Evolutionary conservation across 2,113 vertebrate species (phyloP), one percentile per base, ranked within the genome.

Genomic region (Mixornis gularis): DNA sequence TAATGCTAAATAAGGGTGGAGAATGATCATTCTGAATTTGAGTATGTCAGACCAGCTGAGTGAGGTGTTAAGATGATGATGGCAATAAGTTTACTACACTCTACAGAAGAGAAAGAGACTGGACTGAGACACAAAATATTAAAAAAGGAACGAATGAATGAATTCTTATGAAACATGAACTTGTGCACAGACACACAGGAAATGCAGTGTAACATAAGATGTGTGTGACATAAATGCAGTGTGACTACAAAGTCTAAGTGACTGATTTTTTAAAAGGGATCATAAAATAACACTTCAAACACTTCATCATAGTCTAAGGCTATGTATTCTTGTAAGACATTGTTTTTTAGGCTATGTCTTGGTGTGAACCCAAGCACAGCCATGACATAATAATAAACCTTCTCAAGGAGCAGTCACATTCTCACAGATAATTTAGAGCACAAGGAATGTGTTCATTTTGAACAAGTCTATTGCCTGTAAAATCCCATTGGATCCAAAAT

Each of bases 31-130:
- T 91, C 38, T 77, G 60, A 44, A 65, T 85, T 18, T 72, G n/a
- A 49, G 11, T 34, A n/a, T 14, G 17, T 56, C 60, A 91, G 53
- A 68, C 3, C 1, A 36, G 12, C n/a, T 2, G 4, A 44, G 15
- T 62, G 80, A 84, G 13, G 18, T 36, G 24, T 15, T 62, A 89
- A 62, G 27, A 62, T 25, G 30, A 65, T 52, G 6, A 12, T 72
- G 12, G 21, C 15, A 76, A 14, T 53, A 85, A 60, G 6, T 72
- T 72, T 44, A 72, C 53, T 55, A 32, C 26, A 25, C 10, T 34
- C 29, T 22, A 18, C 0, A 0, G 16, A 74, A 44, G 27, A 83
- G 6, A 68, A 15, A 53, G 46, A 38, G 20, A 58, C 17, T 60
- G 24, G 29, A 27, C 15, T 60, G 64, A 51, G 9, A 25, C 27